Conservation (phyloP, 2,888 invertebrate genomes). For the Dicyrtoma fusca region DNA sequence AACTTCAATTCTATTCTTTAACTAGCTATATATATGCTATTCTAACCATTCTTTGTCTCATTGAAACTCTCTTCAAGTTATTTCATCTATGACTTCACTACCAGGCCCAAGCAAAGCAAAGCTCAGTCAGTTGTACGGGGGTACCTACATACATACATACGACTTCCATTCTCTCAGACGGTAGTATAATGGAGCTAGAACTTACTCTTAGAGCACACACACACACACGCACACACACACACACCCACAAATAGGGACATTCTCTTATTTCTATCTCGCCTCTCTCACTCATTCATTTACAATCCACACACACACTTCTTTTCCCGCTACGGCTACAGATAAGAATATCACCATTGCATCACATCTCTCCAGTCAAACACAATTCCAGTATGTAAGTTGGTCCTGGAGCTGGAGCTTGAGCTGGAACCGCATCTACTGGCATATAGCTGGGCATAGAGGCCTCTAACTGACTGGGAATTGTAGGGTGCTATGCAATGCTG, state of each 20-base stretch:
- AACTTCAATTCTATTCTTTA: constrained; percentile 30
- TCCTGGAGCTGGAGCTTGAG: too few species aligned
- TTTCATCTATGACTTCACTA: constrained; percentile 31
- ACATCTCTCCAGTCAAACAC: background rate
- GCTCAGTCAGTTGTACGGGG: background rate
- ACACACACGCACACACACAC: too few species aligned
- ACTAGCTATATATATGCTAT: constrained; percentile 22
- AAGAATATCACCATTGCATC: background rate
- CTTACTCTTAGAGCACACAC: too few species aligned
- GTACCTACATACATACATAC: background rate
- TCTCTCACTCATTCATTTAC: background rate
- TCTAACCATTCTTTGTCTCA: constrained; percentile 27
- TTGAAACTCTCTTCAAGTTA: constrained; percentile 29
- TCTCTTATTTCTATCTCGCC: constrained; percentile 9
- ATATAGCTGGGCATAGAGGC: too few species aligned
- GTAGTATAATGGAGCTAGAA: too few species aligned
- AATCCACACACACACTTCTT: background rate
- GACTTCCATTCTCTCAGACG: background rate
- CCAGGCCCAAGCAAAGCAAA: background rate
- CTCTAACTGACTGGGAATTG: too few species aligned
- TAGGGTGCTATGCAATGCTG: too few species aligned
- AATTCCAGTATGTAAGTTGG: too few species aligned
- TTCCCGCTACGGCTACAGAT: too few species aligned
- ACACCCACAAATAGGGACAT: too few species aligned
- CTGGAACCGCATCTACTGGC: too few species aligned